These are phyloP conservation scores for Gila robusta DNA, from an alignment of 2,797 vertebrate genomes.

Conservation along the genomic window DNA sequence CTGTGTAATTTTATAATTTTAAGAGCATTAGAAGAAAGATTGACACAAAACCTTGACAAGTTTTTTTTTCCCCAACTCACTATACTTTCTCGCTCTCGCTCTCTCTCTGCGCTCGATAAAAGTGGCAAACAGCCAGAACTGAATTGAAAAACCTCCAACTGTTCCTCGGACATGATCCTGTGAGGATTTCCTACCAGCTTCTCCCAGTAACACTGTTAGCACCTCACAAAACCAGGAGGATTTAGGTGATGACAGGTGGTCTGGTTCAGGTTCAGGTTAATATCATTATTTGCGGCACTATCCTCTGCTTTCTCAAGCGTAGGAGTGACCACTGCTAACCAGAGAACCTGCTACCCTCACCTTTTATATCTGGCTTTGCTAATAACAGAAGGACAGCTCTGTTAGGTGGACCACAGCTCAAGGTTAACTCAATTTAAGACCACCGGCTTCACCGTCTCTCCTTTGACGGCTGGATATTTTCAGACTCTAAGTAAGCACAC, in stretches of 20 bases:
- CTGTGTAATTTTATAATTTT: neutral
- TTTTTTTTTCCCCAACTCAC: neutral
- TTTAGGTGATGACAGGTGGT: neutral
- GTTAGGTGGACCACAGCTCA: slow-evolving; percentile 6
- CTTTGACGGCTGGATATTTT: slow-evolving; percentile 2
- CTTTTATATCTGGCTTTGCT: slow-evolving; percentile 8
- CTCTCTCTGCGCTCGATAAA: neutral
- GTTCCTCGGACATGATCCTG: neutral
- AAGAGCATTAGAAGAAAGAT: neutral
- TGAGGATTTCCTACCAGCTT: slow-evolving; percentile 14
- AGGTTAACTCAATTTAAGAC: slow-evolving; percentile 38
- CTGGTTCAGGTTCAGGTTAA: neutral
- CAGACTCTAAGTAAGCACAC: slow-evolving; percentile 13
- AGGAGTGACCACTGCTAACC: neutral
- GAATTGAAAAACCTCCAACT: neutral
- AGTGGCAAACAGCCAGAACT: neutral
- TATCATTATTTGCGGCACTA: neutral
- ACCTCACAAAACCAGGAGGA: slow-evolving; percentile 14
- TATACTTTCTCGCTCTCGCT: neutral
- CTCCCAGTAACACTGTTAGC: neutral
- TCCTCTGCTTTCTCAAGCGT: neutral
- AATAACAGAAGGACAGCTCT: slow-evolving; percentile 13
- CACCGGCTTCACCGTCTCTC: slow-evolving; percentile 1
- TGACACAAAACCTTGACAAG: neutral
- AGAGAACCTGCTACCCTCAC: neutral